phyloP scores from a whole-genome alignment of 2,113 vertebrate species.

The Oxyura jamaicensis region DNA sequence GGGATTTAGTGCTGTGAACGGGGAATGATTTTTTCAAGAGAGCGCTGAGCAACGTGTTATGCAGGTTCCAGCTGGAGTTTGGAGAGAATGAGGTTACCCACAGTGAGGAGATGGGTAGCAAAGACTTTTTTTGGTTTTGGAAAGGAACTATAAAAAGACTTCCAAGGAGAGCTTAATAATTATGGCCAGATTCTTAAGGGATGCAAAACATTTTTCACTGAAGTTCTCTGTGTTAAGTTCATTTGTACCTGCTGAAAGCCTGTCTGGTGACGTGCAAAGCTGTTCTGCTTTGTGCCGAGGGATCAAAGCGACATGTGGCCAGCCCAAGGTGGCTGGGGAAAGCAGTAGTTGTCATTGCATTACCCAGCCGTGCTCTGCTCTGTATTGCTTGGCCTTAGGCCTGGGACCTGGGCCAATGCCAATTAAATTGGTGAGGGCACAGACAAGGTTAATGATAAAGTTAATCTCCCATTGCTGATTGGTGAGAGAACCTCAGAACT shows the following conservation, averaged over 20 bases:
- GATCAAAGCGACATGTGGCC: neutral
- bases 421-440: conserved; percentile 26
- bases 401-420: conserved; percentile 44
- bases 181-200: neutral
- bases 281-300: neutral
- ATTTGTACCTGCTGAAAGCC: neutral
- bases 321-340: neutral
- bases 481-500: conserved; percentile 14
- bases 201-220: neutral
- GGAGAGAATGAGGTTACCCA: conserved; percentile 48
- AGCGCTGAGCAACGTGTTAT: conserved; percentile 14
- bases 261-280: neutral
- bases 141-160: neutral
- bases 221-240: neutral
- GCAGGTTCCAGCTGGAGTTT: conserved; percentile 54
- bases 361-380: neutral
- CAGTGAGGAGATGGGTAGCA: conserved; percentile 16
- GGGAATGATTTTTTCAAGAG: conserved; percentile 45
- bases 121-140: neutral
- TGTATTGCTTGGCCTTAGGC: neutral
- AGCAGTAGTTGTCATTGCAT: neutral
- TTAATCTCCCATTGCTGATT: conserved; percentile 44
- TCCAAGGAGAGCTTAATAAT: neutral
- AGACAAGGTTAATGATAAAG: conserved; percentile 48
- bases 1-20: conserved; percentile 15